Evolutionary conservation across 2,888 invertebrate species (phyloP).

Genomic region (Acleris holmiana): DNA sequence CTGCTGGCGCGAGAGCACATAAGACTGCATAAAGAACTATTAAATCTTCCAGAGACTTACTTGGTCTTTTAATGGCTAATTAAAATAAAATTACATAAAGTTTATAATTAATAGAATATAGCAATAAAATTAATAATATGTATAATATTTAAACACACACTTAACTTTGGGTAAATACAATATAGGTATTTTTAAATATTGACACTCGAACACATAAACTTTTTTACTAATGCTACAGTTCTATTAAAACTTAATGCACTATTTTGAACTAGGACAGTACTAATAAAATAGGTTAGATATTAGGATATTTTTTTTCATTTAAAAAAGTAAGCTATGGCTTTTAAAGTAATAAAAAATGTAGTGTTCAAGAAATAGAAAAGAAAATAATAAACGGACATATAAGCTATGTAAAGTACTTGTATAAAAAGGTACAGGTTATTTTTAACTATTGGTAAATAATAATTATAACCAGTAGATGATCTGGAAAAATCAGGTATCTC

Average conservation of each 20-base stretch:
- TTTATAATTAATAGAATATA: slow-evolving; percentile 74
- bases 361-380: neutral
- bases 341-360: neutral
- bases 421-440: too few species aligned
- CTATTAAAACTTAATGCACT: slow-evolving; percentile 41
- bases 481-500: slow-evolving; percentile 28
- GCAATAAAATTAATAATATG: slow-evolving; percentile 78
- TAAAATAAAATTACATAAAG: slow-evolving; percentile 55
- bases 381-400: neutral
- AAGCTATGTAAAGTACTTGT: neutral
- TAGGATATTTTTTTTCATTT: too few species aligned
- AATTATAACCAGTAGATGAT: neutral
- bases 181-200: slow-evolving; percentile 73
- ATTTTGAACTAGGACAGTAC: slow-evolving; percentile 58
- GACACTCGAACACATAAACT: slow-evolving; percentile 82
- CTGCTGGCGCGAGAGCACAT: too few species aligned
- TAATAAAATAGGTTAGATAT: neutral
- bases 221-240: slow-evolving; percentile 79
- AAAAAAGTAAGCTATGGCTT: neutral
- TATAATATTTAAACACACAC: slow-evolving; percentile 74
- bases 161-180: slow-evolving; percentile 80
- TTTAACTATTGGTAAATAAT: too few species aligned
- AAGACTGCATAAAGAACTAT: neutral
- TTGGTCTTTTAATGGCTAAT: slow-evolving; percentile 17
- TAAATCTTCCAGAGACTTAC: slow-evolving; percentile 6